phyloP scores from a whole-genome alignment of 2,888 invertebrate genomes.

The Taphrorychus bicolor region DNA sequence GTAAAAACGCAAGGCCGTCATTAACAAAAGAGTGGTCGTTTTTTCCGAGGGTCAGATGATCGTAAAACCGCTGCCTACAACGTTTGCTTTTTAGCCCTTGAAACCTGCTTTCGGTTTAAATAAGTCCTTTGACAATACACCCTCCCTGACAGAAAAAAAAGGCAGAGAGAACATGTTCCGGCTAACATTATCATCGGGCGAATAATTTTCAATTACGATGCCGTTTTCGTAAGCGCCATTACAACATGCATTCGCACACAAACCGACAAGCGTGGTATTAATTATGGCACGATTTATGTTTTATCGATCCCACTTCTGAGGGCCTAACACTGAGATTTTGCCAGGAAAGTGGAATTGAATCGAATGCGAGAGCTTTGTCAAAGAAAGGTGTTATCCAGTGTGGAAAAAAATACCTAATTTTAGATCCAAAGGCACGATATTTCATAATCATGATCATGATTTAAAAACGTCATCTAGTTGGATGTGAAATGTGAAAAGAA shows the following conservation, averaged over 20 bases:
- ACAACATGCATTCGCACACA: conserved; percentile 44
- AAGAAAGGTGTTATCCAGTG: no score
- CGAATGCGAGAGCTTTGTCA: not conserved
- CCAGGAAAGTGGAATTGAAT: not conserved
- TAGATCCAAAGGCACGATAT: no score
- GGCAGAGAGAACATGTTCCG: conserved; percentile 1
- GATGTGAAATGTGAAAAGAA: no score
- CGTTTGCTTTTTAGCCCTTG: not conserved
- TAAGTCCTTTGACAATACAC: conserved; percentile 3
- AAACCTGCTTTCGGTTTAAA: no score
- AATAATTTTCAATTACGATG: conserved; percentile 35
- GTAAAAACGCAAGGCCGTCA: not conserved
- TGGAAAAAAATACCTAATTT: no score
- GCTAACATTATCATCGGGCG: conserved; percentile 6
- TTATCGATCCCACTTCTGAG: conserved; percentile 51
- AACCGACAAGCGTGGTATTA: conserved; percentile 58
- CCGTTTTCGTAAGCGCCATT: conserved; percentile 35
- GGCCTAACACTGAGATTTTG: conserved; percentile 12
- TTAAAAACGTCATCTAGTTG: no score
- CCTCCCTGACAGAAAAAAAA: not conserved
- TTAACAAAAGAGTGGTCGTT: not conserved
- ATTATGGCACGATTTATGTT: conserved; percentile 57
- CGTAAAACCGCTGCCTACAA: not conserved
- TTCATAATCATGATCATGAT: no score
- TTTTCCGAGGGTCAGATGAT: not conserved